phyloP scores from a whole-genome alignment of 2,888 invertebrate genomes.

The Aleiodes testaceus region DNA sequence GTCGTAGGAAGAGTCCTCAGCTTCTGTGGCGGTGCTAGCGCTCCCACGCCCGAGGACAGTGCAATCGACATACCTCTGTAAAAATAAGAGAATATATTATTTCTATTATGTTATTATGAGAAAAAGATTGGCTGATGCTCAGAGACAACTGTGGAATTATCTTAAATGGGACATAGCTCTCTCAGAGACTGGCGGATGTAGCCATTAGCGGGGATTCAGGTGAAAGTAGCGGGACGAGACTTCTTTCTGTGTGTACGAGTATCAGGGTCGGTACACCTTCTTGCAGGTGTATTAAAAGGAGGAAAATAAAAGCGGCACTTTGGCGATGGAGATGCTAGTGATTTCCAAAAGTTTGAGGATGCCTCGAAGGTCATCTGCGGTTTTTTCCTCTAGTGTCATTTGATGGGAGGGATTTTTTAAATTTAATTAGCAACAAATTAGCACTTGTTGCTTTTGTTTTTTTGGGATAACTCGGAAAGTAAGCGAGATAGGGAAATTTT shows the following conservation, averaged over 20 bases:
- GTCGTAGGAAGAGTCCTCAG: conserved; percentile 90
- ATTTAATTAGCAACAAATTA: too few relatives aligned
- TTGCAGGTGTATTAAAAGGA: conserved; percentile 17
- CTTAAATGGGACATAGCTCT: conserved; percentile 64
- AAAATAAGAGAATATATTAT: conserved; percentile 52
- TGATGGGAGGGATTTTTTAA: too few relatives aligned
- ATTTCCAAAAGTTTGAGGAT: background rate
- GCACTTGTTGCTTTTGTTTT: too few relatives aligned
- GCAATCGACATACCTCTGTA: conserved; percentile 85
- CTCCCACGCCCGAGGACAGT: conserved; percentile 77
- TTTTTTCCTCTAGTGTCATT: too few relatives aligned
- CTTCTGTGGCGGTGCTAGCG: conserved; percentile 74
- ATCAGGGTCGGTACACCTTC: conserved; percentile 32
- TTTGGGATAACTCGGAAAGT: too few relatives aligned
- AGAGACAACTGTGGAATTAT: conserved; percentile 50
- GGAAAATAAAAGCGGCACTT: background rate
- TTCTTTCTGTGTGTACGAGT: conserved; percentile 3
- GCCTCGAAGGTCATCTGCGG: conserved; percentile 11
- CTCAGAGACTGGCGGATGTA: conserved; percentile 64
- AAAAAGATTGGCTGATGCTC: background rate
- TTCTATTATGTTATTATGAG: background rate
- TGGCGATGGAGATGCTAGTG: background rate
- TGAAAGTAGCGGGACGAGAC: conserved; percentile 64
- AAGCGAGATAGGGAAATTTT: too few relatives aligned
- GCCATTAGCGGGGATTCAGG: conserved; percentile 64